These are phyloP conservation scores for Anthopleura xanthogrammica DNA, from an alignment of 92 coral and sea anemone genomes.

Conservation along the genomic window DNA sequence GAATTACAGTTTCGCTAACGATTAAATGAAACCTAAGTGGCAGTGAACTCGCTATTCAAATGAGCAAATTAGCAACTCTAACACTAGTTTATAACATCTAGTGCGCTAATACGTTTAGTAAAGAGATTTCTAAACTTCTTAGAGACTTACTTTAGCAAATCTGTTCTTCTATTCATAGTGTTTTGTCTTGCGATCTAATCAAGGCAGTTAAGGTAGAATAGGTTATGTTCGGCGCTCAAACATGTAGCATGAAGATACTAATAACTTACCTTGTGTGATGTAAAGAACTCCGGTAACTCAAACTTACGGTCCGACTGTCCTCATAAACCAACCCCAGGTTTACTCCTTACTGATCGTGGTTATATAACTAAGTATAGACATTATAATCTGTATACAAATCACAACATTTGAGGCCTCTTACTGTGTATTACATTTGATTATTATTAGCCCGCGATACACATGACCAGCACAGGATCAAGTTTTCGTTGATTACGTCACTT, in stretches of 20 bases:
- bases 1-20: not conserved
- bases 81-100: not conserved
- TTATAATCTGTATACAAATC: not conserved
- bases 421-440: slow-evolving; percentile 11
- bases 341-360: not conserved
- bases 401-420: slow-evolving; percentile 3
- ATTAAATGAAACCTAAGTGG: not conserved
- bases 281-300: not conserved
- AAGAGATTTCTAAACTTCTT: not conserved
- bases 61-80: not conserved
- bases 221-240: no score
- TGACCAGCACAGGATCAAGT: slow-evolving; percentile 4
- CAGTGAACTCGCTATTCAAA: not conserved
- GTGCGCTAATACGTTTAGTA: not conserved
- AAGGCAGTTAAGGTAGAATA: not conserved
- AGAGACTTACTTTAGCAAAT: not conserved
- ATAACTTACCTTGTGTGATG: not conserved
- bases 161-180: not conserved
- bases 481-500: not conserved
- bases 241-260: no score
- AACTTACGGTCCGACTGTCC: not conserved
- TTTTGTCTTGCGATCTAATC: not conserved
- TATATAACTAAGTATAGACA: not conserved
- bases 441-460: slow-evolving; percentile 11
- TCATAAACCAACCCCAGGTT: not conserved